These are phyloP conservation scores for Cacoxenus indagator DNA, from an alignment of 2,888 invertebrate species.

Conservation along the genomic window DNA sequence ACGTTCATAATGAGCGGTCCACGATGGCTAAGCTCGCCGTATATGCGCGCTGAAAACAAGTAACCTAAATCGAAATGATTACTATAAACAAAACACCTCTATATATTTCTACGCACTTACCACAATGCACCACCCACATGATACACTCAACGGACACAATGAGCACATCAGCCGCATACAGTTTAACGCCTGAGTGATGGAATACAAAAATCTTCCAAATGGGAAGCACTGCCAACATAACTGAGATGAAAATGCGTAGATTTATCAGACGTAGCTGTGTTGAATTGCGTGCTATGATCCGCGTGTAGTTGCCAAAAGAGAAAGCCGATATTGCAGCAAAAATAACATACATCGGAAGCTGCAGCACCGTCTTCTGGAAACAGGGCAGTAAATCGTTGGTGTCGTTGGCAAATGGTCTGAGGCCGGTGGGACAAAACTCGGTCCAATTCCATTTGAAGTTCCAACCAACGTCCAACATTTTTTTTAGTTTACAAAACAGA, in stretches of 20 bases:
- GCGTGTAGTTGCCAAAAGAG: slow-evolving; percentile 80
- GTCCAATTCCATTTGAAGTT: slow-evolving; percentile 78
- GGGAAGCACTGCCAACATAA: slow-evolving; percentile 78
- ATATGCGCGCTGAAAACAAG: slow-evolving; percentile 76
- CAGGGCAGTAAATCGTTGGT: slow-evolving; percentile 85
- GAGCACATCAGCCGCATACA: slow-evolving; percentile 80
- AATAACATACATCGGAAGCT: slow-evolving; percentile 81
- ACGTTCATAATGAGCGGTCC: slow-evolving; percentile 81
- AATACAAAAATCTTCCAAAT: slow-evolving; percentile 78
- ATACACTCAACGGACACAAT: slow-evolving; percentile 79
- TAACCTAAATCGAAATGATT: slow-evolving; percentile 65
- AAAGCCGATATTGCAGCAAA: slow-evolving; percentile 86
- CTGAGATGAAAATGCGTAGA: slow-evolving; percentile 76
- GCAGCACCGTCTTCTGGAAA: slow-evolving; percentile 86
- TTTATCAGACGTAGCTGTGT: slow-evolving; percentile 77
- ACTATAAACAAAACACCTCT: not conserved
- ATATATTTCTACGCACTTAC: slow-evolving; percentile 71
- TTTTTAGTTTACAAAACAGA: no score
- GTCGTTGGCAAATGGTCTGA: slow-evolving; percentile 78
- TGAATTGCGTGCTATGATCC: slow-evolving; percentile 74
- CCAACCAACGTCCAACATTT: slow-evolving; percentile 34
- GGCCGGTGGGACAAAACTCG: slow-evolving; percentile 80
- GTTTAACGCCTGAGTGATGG: slow-evolving; percentile 72
- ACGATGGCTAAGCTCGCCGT: slow-evolving; percentile 77
- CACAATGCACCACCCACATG: slow-evolving; percentile 86